These are phyloP conservation scores for Diabrotica balteata DNA, from an alignment of 2,888 invertebrate species.

Conservation along the genomic window DNA sequence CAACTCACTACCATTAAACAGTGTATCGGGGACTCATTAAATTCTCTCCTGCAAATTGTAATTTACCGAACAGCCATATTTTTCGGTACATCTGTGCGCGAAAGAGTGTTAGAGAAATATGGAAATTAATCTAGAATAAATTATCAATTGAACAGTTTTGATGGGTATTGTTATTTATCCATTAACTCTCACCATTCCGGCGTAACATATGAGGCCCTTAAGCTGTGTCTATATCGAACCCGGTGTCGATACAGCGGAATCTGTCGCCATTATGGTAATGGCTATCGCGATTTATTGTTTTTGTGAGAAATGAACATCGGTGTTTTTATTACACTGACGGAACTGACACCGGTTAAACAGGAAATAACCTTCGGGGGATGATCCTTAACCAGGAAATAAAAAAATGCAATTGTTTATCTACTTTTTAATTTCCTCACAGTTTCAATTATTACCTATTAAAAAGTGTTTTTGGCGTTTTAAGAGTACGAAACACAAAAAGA, in stretches of 20 bases:
- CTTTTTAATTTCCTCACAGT: too few species aligned
- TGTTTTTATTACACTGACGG: too few species aligned
- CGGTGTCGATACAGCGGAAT: not conserved
- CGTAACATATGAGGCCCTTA: constrained; percentile 1
- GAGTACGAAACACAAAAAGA: too few species aligned
- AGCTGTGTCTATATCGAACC: not conserved
- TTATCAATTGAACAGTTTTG: constrained; percentile 17
- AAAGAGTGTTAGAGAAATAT: constrained; percentile 18
- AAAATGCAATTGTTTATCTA: too few species aligned
- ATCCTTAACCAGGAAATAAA: too few species aligned
- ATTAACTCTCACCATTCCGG: constrained; percentile 3
- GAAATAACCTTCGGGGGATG: too few species aligned
- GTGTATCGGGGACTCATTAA: constrained; percentile 27
- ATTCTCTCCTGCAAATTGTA: constrained; percentile 21
- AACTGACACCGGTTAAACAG: too few species aligned
- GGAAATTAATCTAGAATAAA: constrained; percentile 23
- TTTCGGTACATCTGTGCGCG: constrained; percentile 18
- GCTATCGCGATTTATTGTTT: not conserved
- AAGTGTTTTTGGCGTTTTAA: too few species aligned
- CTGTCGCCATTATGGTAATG: not conserved
- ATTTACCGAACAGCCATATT: constrained; percentile 20
- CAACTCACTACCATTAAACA: constrained; percentile 24
- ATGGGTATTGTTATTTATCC: constrained; percentile 15
- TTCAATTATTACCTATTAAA: too few species aligned
- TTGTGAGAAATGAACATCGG: not conserved